A percentile compares a stretch with the other conserved stretches of the same genome.
Conservation (phyloP, 30 jellyfish, hydroid and myxozoan species). For the Hydractinia echinata region DNA sequence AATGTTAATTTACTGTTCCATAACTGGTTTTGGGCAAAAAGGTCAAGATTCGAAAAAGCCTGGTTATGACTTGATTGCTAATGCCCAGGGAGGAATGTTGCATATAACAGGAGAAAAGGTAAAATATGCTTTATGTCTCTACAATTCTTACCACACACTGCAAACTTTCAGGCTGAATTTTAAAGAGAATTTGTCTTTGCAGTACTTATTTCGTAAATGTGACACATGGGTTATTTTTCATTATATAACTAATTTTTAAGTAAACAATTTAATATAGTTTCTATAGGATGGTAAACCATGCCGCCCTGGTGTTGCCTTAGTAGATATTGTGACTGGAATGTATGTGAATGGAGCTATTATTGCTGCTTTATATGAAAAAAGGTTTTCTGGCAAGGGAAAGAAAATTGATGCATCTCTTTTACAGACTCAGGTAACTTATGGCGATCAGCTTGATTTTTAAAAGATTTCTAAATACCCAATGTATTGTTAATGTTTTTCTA, state of each 20-base stretch:
- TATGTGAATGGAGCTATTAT: constrained; percentile 91
- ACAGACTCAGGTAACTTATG: constrained; percentile 53
- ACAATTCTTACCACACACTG: no score
- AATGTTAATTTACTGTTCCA: constrained; percentile 68
- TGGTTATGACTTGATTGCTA: constrained; percentile 89
- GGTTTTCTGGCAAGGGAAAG: constrained; percentile 61
- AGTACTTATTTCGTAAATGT: no score
- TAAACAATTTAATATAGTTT: background rate
- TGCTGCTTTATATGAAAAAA: constrained; percentile 79
- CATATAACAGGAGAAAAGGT: constrained; percentile 78
- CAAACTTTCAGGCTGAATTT: no score
- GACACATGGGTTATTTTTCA: no score
- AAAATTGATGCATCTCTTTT: constrained; percentile 73
- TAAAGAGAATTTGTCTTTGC: no score
- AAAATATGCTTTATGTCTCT: background rate
- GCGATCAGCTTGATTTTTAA: background rate
- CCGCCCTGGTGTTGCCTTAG: constrained; percentile 87
- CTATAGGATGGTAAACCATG: constrained; percentile 89
- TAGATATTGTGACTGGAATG: constrained; percentile 90
- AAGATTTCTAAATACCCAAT: background rate
- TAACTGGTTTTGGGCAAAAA: constrained; percentile 85
- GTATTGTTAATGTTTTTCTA: background rate
- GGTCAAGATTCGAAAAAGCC: constrained; percentile 93
- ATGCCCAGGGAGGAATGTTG: constrained; percentile 90
- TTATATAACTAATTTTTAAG: background rate